A percentile compares a stretch with the other conserved stretches of the same genome.
Evolutionary conservation across 2,797 vertebrate species (phyloP).

Genomic region (Gouania willdenowi): DNA sequence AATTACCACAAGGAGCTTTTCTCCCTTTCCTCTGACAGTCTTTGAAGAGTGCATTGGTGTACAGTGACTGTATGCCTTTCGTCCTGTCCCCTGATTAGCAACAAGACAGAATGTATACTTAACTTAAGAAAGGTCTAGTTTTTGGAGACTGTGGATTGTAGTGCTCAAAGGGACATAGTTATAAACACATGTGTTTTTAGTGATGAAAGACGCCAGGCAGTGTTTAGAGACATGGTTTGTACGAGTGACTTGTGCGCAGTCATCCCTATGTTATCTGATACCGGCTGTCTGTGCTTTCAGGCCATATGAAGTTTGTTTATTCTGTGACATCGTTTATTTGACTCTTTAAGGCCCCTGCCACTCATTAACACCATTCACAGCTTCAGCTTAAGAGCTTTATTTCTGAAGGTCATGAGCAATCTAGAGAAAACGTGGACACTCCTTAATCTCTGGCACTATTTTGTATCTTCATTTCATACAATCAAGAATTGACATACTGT

Average conservation of each 20-base stretch:
- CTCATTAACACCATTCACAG: conserved; percentile 72
- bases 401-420: conserved; percentile 56
- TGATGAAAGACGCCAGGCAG: conserved; percentile 61
- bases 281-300: conserved; percentile 60
- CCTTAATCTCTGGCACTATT: too few species aligned
- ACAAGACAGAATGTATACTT: conserved; percentile 52
- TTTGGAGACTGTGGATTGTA: conserved; percentile 40
- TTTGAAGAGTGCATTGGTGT: conserved; percentile 26
- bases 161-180: conserved; percentile 37
- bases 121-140: conserved; percentile 46
- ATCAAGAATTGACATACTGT: background rate
- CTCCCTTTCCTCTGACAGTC: conserved; percentile 14
- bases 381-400: conserved; percentile 56
- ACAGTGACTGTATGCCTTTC: conserved; percentile 4
- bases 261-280: conserved; percentile 68
- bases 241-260: conserved; percentile 43
- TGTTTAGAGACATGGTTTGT: conserved; percentile 50
- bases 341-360: conserved; percentile 55
- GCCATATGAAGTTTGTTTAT: conserved; percentile 70
- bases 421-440: conserved; percentile 3
- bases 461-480: too few species aligned
- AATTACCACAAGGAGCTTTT: conserved; percentile 24
- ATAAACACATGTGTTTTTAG: conserved; percentile 72
- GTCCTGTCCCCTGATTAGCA: conserved; percentile 32
- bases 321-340: conserved; percentile 73